phyloP scores from a whole-genome alignment of 2,797 vertebrate genomes.

The Chiloscyllium punctatum region DNA sequence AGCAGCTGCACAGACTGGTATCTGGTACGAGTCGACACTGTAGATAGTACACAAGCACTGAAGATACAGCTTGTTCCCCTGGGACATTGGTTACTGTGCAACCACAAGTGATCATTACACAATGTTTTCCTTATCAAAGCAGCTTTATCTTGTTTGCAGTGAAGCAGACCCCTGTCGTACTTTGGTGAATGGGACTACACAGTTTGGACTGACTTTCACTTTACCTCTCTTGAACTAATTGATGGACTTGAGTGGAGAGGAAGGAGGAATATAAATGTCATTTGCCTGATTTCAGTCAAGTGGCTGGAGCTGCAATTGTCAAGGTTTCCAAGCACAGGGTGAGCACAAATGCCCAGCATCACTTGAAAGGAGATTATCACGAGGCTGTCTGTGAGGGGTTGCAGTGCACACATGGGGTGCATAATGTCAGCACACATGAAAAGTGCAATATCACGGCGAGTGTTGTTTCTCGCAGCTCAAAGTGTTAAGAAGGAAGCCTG shows the following conservation, averaged over 20 bases:
- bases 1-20: neutral
- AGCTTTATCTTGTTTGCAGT: neutral
- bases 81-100: no score
- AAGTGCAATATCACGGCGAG: neutral
- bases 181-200: neutral
- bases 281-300: neutral
- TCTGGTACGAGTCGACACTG: neutral
- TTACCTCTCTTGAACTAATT: neutral
- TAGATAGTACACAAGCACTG: neutral
- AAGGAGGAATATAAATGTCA: neutral
- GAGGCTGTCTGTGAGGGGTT: neutral
- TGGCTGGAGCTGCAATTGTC: neutral
- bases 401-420: neutral
- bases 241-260: neutral
- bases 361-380: neutral
- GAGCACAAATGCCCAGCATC: neutral
- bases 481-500: neutral
- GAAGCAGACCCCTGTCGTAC: neutral
- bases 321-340: neutral
- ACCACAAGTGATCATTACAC: no score
- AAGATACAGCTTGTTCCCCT: neutral
- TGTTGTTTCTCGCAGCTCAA: neutral
- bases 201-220: neutral
- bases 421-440: neutral
- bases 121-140: neutral